Conservation (phyloP, 1,140 invertebrate genomes). For the Hyles vespertilio region DNA sequence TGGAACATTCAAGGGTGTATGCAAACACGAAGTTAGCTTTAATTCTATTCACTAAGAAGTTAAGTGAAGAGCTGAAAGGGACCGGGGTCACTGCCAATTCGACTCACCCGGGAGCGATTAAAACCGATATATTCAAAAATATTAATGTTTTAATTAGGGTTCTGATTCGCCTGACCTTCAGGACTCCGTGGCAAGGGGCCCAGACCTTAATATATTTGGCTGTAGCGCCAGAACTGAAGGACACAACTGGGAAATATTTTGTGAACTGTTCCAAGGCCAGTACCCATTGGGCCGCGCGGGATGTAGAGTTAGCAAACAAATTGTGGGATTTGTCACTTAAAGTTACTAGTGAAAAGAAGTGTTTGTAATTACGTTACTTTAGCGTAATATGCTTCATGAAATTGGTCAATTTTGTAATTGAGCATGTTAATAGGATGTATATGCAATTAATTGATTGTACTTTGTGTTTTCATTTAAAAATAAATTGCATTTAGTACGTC, state of each 20-base stretch:
- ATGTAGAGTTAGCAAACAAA: constrained; percentile 43
- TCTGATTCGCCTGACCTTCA: constrained; percentile 1
- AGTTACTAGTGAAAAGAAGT: constrained; percentile 1
- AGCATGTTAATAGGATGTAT: too few species aligned
- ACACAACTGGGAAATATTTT: constrained; percentile 76
- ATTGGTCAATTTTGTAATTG: too few species aligned
- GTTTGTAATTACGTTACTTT: too few species aligned
- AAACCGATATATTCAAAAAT: constrained; percentile 79
- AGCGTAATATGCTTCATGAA: too few species aligned
- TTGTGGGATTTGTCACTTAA: constrained; percentile 50
- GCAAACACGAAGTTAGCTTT: constrained; percentile 79
- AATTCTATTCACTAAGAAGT: constrained; percentile 78
- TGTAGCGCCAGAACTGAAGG: constrained; percentile 65
- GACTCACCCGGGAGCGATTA: constrained; percentile 86
- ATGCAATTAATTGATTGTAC: too few species aligned
- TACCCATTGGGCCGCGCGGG: constrained; percentile 35
- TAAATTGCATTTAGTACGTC: too few species aligned
- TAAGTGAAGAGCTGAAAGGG: constrained; percentile 73
- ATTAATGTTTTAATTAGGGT: constrained; percentile 6
- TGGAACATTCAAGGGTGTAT: constrained; percentile 4
- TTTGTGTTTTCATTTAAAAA: too few species aligned
- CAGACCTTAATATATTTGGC: constrained; percentile 28
- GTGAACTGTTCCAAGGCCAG: constrained; percentile 64
- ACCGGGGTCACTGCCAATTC: constrained; percentile 80
- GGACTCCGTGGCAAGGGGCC: constrained; percentile 25